These are phyloP conservation scores for Protobothrops flavoviridis DNA, from an alignment of 2,113 vertebrate species.

Conservation along the genomic window DNA sequence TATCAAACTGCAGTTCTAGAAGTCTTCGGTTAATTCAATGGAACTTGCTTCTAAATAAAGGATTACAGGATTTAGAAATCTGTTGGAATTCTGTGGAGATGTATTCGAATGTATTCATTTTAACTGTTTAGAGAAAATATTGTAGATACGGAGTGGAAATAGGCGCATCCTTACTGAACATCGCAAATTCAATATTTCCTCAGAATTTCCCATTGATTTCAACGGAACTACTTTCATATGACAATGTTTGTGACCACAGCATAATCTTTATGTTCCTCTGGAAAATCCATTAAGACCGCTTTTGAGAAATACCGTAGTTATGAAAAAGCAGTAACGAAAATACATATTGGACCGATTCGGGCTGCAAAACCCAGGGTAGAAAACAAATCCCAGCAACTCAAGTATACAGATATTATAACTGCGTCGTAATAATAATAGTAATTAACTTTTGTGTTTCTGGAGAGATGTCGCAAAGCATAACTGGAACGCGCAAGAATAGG, in stretches of 20 bases:
- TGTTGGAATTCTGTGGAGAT: not conserved
- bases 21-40: not conserved
- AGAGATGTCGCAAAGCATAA: rapidly evolving
- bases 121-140: not conserved
- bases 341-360: not conserved
- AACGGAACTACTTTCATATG: not conserved
- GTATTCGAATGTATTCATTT: not conserved
- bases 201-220: not conserved
- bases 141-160: not conserved
- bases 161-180: not conserved
- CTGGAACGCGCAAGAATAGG: constrained; percentile 23
- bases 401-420: not conserved
- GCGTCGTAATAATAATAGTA: not conserved
- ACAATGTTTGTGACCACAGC: not conserved
- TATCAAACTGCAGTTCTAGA: not conserved
- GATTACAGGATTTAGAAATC: not conserved
- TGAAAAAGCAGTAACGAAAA: not conserved
- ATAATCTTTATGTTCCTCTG: not conserved
- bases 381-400: not conserved
- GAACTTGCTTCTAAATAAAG: not conserved
- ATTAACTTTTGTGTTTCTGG: rapidly evolving
- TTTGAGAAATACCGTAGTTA: not conserved
- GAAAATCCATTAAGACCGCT: not conserved
- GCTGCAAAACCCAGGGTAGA: rapidly evolving
- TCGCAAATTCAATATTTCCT: not conserved